Evolutionary conservation across 2,797 vertebrate genomes (phyloP).

Genomic region (Heliangelus exortis): DNA sequence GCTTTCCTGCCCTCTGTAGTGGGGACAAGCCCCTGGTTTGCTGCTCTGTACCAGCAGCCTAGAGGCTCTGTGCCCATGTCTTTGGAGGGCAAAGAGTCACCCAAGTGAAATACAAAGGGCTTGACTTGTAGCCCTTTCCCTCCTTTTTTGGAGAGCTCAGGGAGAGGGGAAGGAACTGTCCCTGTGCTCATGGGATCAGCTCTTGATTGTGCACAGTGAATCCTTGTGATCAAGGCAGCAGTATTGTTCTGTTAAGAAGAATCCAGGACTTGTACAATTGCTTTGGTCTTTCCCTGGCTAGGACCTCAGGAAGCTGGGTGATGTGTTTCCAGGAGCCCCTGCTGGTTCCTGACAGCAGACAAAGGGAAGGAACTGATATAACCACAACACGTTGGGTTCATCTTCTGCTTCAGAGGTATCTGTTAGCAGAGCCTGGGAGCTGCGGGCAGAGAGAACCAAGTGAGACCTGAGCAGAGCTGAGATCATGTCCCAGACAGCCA

Average conservation of each 20-base stretch:
- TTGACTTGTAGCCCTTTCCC: background rate
- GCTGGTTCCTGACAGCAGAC: background rate
- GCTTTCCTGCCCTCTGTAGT: background rate
- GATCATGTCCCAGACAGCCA: constrained; percentile 53
- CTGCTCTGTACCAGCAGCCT: background rate
- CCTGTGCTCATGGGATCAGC: background rate
- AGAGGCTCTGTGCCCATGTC: background rate
- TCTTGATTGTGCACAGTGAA: background rate
- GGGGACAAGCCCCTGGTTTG: background rate
- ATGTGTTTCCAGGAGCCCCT: background rate
- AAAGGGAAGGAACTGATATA: constrained; percentile 15
- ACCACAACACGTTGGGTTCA: background rate
- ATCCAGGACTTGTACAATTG: background rate
- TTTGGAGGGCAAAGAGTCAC: background rate
- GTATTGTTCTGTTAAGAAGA: background rate
- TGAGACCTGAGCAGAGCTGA: constrained; percentile 28
- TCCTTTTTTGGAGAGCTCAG: background rate
- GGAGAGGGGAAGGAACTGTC: background rate
- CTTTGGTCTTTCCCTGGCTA: background rate
- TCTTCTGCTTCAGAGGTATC: background rate
- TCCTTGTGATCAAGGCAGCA: background rate
- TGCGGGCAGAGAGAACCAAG: background rate
- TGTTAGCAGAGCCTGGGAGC: constrained; percentile 9
- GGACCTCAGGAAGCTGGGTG: background rate
- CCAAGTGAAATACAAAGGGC: accelerated